These are phyloP conservation scores for Coluber constrictor DNA, from an alignment of 2,797 vertebrate species.

Conservation along the genomic window DNA sequence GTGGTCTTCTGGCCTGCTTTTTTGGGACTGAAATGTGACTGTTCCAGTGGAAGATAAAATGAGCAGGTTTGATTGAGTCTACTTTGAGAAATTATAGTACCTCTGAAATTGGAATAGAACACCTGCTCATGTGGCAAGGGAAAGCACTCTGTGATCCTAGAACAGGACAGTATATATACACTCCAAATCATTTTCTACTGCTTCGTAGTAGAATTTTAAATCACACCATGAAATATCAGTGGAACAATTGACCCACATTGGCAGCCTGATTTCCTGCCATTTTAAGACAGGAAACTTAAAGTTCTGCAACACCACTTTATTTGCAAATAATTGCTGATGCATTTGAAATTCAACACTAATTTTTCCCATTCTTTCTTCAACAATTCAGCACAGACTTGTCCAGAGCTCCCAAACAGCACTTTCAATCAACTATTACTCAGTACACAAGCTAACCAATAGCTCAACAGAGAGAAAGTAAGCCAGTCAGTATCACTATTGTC, in stretches of 20 bases:
- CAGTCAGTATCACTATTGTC: neutral
- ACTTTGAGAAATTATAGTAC: neutral
- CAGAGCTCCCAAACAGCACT: neutral
- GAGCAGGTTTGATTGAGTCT: neutral
- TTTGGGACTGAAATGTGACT: neutral
- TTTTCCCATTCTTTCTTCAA: neutral
- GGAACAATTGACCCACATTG: neutral
- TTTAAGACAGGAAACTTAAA: neutral
- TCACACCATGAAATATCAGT: neutral
- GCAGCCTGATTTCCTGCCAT: neutral
- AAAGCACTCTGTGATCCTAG: neutral
- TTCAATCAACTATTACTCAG: neutral
- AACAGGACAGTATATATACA: neutral
- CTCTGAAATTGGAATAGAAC: neutral
- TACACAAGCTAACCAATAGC: neutral
- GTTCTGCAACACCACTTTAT: neutral
- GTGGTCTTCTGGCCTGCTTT: neutral
- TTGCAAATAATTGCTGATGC: neutral
- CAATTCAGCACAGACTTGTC: neutral
- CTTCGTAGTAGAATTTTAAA: neutral
- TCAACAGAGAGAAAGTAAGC: neutral
- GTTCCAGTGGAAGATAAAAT: neutral
- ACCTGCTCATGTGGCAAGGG: neutral
- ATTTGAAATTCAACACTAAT: neutral
- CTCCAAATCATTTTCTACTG: neutral